Evolutionary conservation across 2,113 vertebrate species (phyloP).

Genomic region (Motacilla tschutschensis): DNA sequence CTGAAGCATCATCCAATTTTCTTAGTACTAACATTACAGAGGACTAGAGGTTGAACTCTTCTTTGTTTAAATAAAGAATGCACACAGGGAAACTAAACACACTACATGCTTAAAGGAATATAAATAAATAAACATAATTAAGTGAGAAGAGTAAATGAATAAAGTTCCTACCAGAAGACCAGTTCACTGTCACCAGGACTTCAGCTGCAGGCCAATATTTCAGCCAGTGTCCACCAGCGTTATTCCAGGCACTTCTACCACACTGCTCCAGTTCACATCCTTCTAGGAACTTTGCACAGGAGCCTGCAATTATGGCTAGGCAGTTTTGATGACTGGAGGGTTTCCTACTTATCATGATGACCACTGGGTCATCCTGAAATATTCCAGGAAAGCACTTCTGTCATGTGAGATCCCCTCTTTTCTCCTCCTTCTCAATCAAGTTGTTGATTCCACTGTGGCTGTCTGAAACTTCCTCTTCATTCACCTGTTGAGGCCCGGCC

Average conservation of each 20-base stretch:
- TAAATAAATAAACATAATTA: not conserved
- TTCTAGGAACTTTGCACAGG: not conserved
- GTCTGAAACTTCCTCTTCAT: not conserved
- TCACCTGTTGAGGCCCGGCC: not conserved
- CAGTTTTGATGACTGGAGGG: not conserved
- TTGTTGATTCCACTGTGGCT: rapidly evolving
- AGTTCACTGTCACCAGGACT: not conserved
- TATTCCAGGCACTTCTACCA: not conserved
- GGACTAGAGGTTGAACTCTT: not conserved
- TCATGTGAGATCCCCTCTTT: not conserved
- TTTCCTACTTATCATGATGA: not conserved
- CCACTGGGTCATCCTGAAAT: not conserved
- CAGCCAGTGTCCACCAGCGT: not conserved
- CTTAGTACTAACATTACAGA: not conserved
- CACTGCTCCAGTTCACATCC: not conserved
- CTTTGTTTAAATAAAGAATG: not conserved
- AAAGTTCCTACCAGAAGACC: not conserved
- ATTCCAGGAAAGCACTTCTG: not conserved
- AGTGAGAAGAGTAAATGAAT: not conserved
- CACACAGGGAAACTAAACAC: not conserved
- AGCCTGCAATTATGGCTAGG: not conserved
- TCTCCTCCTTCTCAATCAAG: not conserved
- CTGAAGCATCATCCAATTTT: not conserved
- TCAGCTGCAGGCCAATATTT: not conserved
- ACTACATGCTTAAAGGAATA: not conserved